Conservation (phyloP, 2,797 vertebrate species). For the Tragelaphus eurycerus region DNA sequence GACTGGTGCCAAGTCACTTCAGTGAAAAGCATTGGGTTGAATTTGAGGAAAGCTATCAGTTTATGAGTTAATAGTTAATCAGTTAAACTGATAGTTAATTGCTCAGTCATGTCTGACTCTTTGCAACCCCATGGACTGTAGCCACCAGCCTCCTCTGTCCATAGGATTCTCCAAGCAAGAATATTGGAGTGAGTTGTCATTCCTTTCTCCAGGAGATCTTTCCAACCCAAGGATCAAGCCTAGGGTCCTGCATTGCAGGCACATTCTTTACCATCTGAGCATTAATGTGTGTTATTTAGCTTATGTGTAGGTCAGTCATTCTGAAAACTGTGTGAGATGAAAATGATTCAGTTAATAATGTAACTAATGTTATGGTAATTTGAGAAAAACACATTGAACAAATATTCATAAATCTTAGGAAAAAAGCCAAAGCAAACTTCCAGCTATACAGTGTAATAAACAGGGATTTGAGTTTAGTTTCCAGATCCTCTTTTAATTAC, state of each 20-base stretch:
- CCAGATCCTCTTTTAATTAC: background rate
- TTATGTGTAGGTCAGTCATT: background rate
- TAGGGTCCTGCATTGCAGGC: background rate
- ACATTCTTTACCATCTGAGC: background rate
- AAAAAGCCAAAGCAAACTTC: slow-evolving; percentile 7
- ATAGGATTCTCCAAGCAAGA: background rate
- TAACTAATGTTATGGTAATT: slow-evolving; percentile 43
- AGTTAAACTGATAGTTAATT: background rate
- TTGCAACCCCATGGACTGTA: background rate
- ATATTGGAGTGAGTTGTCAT: background rate
- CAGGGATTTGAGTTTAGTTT: background rate
- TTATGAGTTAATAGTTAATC: slow-evolving; percentile 29
- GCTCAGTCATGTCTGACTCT: background rate
- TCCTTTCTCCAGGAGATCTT: background rate
- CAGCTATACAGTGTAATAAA: slow-evolving; percentile 26
- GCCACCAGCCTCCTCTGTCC: background rate
- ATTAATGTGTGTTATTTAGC: background rate
- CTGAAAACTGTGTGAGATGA: background rate
- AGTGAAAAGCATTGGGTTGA: slow-evolving; percentile 54
- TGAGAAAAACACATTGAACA: slow-evolving; percentile 23
- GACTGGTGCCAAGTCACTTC: slow-evolving; percentile 6
- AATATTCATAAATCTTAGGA: slow-evolving; percentile 50
- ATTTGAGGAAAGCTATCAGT: slow-evolving; percentile 43
- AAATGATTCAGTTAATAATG: slow-evolving; percentile 44
- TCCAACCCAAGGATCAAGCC: background rate